Percentiles rank a stretch among this genome's conserved stretches.
These are phyloP conservation scores for Melinaea marsaeus DNA, from an alignment of 2,888 invertebrate genomes.

Conservation along the genomic window DNA sequence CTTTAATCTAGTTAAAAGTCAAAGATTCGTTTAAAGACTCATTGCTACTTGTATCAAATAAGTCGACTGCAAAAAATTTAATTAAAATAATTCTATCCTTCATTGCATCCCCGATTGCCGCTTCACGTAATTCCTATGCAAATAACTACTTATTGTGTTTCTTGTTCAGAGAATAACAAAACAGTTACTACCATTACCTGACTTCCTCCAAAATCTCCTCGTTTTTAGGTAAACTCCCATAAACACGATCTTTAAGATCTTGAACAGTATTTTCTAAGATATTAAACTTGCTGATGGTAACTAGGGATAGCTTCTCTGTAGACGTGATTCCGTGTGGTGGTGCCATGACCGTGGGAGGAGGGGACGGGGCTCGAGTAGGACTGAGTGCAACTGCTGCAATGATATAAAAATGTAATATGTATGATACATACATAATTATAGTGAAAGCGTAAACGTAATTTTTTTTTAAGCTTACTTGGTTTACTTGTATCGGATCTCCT, in stretches of 20 bases:
- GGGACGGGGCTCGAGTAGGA: slow-evolving; percentile 27
- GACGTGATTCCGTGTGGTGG: slow-evolving; percentile 28
- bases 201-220: slow-evolving; percentile 65
- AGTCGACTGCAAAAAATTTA: no score
- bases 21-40: no score
- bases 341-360: slow-evolving; percentile 16
- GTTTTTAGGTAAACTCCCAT: slow-evolving; percentile 64
- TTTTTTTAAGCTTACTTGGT: slow-evolving; percentile 38
- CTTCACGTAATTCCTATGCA: no score
- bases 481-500: slow-evolving; percentile 38
- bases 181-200: slow-evolving; percentile 41
- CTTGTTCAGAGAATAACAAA: not conserved
- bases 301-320: slow-evolving; percentile 61
- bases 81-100: no score
- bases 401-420: no score
- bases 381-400: slow-evolving; percentile 14
- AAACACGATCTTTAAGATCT: slow-evolving; percentile 61
- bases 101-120: no score
- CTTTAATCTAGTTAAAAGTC: no score
- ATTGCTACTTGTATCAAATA: no score
- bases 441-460: no score
- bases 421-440: no score
- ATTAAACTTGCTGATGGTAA: slow-evolving; percentile 67
- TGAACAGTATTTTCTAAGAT: slow-evolving; percentile 55
- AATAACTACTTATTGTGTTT: no score